phyloP scores from a whole-genome alignment of 2,797 vertebrate genomes.

The Anguilla pacifica region DNA sequence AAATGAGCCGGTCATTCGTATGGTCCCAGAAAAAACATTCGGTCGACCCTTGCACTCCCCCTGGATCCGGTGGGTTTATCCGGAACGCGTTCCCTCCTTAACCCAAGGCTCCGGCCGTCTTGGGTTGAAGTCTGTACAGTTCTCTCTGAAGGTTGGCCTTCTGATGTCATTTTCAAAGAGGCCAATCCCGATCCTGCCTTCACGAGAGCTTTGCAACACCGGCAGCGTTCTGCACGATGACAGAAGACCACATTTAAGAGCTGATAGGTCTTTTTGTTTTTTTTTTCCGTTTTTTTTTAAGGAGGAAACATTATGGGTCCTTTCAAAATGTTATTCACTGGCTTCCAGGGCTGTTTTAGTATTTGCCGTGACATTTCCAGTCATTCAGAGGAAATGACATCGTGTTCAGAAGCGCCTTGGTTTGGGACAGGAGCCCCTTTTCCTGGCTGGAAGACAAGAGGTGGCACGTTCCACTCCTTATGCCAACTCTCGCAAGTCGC shows the following conservation, averaged over 20 bases:
- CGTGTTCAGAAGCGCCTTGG: neutral
- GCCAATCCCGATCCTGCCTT: neutral
- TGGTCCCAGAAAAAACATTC: neutral
- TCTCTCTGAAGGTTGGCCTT: neutral
- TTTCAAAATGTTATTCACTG: neutral
- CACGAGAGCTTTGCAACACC: neutral
- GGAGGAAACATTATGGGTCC: neutral
- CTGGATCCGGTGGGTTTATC: neutral
- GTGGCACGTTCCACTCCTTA: neutral
- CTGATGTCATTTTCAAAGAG: neutral
- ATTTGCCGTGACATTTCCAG: neutral
- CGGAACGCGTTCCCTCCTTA: neutral
- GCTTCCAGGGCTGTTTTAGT: too few relatives aligned
- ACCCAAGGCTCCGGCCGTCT: neutral
- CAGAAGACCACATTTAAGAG: neutral
- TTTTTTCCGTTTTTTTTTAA: too few relatives aligned
- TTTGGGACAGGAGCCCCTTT: neutral
- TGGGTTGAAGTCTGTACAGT: neutral
- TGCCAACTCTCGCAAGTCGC: too few relatives aligned
- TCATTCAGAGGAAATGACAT: neutral
- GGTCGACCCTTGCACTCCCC: neutral
- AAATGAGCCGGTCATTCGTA: neutral
- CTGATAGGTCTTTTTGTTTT: neutral
- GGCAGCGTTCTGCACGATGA: neutral
- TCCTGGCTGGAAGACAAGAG: neutral